Conservation (phyloP, 2,888 invertebrate genomes). For the Augochlorella aurata region DNA sequence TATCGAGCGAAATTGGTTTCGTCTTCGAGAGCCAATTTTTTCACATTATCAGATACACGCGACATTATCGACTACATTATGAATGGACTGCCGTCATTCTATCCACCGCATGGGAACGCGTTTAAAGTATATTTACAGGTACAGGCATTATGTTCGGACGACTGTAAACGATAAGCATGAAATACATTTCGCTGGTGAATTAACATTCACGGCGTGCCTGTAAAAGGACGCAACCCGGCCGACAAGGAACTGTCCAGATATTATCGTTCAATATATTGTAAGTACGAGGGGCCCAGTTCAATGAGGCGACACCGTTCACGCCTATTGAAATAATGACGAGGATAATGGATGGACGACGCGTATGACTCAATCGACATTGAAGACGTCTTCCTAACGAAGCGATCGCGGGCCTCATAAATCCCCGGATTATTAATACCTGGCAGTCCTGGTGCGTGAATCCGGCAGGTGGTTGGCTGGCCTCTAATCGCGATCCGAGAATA, state of each 20-base stretch:
- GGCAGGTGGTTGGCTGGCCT: conserved; percentile 70
- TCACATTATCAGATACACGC: too few relatives aligned
- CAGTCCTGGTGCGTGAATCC: conserved; percentile 68
- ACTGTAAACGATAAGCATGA: background rate
- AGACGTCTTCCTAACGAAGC: conserved; percentile 63
- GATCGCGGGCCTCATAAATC: conserved; percentile 67
- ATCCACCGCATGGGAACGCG: background rate
- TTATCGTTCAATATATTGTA: background rate
- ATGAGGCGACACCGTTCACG: conserved; percentile 10
- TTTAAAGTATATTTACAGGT: background rate
- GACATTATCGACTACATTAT: too few relatives aligned
- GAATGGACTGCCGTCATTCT: background rate
- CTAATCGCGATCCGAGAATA: conserved; percentile 71
- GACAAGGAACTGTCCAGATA: conserved; percentile 9
- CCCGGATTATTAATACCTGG: conserved; percentile 70
- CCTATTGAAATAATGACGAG: conserved; percentile 41
- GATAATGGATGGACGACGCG: conserved; percentile 21
- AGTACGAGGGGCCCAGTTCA: background rate
- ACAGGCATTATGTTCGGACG: background rate
- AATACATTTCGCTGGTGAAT: background rate
- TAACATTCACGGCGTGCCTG: background rate
- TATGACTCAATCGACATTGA: conserved; percentile 61
- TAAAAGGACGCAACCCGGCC: background rate
- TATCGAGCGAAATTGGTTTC: too few relatives aligned
- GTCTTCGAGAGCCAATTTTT: too few relatives aligned